phyloP scores from a whole-genome alignment of 1,140 invertebrate species.

The Drosophila guanche region DNA sequence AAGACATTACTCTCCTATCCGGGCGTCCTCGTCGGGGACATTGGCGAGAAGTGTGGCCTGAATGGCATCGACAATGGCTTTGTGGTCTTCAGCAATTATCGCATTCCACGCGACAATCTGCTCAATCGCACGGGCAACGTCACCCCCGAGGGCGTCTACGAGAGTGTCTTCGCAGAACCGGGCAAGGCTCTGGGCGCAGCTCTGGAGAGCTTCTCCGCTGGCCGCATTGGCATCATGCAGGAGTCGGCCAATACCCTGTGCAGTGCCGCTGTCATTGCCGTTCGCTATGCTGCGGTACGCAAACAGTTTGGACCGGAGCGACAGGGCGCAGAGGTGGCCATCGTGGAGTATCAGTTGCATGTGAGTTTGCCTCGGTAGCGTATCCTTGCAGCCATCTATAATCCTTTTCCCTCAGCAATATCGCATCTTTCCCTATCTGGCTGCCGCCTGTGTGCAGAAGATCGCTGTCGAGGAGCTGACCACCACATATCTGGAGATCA shows the following conservation, averaged over 20 bases:
- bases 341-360: slow-evolving; percentile 96
- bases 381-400: background rate
- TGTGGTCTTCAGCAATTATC: slow-evolving; percentile 93
- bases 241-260: slow-evolving; percentile 90
- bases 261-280: slow-evolving; percentile 91
- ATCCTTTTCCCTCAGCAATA: slow-evolving; percentile 91
- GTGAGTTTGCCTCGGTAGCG: slow-evolving; percentile 79
- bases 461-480: slow-evolving; percentile 87
- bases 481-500: slow-evolving; percentile 85
- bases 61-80: slow-evolving; percentile 97
- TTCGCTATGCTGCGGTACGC: slow-evolving; percentile 94
- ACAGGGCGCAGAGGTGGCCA: slow-evolving; percentile 89
- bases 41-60: slow-evolving; percentile 94
- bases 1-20: slow-evolving; percentile 89
- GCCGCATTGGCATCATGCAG: slow-evolving; percentile 89
- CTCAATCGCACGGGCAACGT: slow-evolving; percentile 95
- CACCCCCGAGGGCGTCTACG: slow-evolving; percentile 91
- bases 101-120: slow-evolving; percentile 91
- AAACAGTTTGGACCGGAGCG: slow-evolving; percentile 93
- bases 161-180: slow-evolving; percentile 90
- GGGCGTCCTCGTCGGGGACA: slow-evolving; percentile 90
- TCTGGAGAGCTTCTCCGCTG: slow-evolving; percentile 93
- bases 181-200: slow-evolving; percentile 91
- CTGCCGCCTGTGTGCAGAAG: slow-evolving; percentile 91
- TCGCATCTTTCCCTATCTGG: slow-evolving; percentile 94